These are phyloP conservation scores for Spinus pinus DNA, from an alignment of 2,797 vertebrate species.

Conservation along the genomic window DNA sequence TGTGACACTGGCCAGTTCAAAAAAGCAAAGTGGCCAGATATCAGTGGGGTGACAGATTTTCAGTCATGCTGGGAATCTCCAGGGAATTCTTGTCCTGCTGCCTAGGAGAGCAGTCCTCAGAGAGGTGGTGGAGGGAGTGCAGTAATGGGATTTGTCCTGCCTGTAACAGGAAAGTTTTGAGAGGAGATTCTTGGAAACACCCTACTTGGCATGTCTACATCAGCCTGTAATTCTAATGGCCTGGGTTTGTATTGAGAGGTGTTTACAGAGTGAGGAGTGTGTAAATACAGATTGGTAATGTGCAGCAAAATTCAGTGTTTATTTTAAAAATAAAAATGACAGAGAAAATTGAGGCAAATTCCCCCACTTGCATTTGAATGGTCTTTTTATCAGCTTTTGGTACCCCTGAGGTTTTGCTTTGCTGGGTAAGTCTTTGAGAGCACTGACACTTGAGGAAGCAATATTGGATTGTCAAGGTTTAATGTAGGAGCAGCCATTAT, in stretches of 20 bases:
- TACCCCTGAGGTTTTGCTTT: not conserved
- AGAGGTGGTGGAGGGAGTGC: not conserved
- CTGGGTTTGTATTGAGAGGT: not conserved
- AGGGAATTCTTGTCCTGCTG: not conserved
- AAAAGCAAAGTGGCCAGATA: not conserved
- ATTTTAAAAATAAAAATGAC: not conserved
- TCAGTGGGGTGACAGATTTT: not conserved
- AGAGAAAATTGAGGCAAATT: rapidly evolving
- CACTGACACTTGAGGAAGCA: not conserved
- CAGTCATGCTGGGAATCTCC: not conserved
- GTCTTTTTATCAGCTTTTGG: not conserved
- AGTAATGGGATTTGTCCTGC: not conserved
- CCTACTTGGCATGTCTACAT: not conserved
- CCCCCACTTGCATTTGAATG: not conserved
- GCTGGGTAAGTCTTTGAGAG: not conserved
- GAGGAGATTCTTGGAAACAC: not conserved
- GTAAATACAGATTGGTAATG: not conserved
- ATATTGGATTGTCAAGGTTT: not conserved
- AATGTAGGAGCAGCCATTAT: not conserved
- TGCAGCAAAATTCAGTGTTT: not conserved
- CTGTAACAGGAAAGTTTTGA: not conserved
- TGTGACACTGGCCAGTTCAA: not conserved
- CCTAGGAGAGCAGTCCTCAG: not conserved
- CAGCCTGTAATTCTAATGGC: rapidly evolving
- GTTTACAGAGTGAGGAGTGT: not conserved